Percentiles rank a stretch among this genome's conserved stretches.
Conservation (phyloP, 2,888 invertebrate species). For the Machimus rusticus region DNA sequence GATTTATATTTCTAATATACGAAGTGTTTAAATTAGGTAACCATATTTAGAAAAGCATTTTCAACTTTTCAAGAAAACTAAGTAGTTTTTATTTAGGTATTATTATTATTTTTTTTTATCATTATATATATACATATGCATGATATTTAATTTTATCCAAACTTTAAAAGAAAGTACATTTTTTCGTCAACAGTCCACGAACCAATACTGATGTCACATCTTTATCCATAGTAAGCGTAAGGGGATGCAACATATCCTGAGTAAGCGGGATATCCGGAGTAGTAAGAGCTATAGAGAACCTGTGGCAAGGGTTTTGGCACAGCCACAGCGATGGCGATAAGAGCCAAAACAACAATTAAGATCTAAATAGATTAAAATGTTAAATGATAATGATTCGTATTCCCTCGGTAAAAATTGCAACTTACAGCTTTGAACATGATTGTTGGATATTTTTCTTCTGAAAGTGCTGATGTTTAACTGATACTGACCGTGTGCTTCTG, state of each 20-base stretch:
- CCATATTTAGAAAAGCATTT: too few relatives aligned
- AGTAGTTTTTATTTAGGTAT: background rate
- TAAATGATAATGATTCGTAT: background rate
- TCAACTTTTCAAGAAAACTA: too few relatives aligned
- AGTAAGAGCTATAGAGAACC: background rate
- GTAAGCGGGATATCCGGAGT: background rate
- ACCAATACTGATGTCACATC: background rate
- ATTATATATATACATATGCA: background rate
- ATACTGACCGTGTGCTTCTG: background rate
- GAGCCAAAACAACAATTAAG: conserved; percentile 51
- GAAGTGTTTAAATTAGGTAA: too few relatives aligned
- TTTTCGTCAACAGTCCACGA: background rate
- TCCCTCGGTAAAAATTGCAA: background rate
- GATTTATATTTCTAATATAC: too few relatives aligned
- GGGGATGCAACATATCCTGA: background rate
- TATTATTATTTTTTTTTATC: background rate
- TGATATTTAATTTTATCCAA: background rate
- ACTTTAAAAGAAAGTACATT: background rate
- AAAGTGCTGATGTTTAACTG: background rate
- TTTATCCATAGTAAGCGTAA: background rate
- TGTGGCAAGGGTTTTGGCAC: conserved; percentile 51
- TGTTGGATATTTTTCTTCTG: background rate
- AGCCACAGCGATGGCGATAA: conserved; percentile 56
- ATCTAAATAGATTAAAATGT: background rate
- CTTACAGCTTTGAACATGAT: conserved; percentile 32